phyloP scores from a whole-genome alignment of 2,113 vertebrate species.

The Pterophyllum scalare region DNA sequence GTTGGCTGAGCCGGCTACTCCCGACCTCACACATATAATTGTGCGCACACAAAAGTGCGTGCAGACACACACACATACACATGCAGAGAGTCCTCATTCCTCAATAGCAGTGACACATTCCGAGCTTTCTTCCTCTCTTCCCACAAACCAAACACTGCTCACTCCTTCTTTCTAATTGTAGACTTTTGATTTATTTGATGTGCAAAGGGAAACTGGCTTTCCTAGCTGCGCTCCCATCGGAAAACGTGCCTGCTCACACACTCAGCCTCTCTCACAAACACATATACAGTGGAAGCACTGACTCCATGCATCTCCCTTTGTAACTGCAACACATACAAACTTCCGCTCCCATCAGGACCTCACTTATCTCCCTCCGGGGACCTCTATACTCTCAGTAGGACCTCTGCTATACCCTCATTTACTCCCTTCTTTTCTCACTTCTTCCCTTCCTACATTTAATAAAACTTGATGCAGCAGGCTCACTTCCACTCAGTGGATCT shows the following conservation, averaged over 20 bases:
- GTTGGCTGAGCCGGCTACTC: constrained; percentile 67
- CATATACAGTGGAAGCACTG: constrained; percentile 15
- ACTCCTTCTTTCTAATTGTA: constrained; percentile 76
- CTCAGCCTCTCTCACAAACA: constrained; percentile 17
- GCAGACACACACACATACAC: neutral
- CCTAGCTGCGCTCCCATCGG: constrained; percentile 58
- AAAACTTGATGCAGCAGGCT: constrained; percentile 37
- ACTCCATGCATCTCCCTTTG: constrained; percentile 57
- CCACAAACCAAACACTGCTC: constrained; percentile 76
- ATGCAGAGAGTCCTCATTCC: constrained; percentile 54
- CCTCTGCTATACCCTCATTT: constrained; percentile 33
- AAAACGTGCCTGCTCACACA: constrained; percentile 53
- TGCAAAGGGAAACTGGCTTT: constrained; percentile 67
- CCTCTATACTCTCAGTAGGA: constrained; percentile 44
- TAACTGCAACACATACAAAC: constrained; percentile 64
- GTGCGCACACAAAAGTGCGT: constrained; percentile 14
- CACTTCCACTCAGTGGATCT: constrained; percentile 2
- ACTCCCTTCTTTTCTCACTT: constrained; percentile 31
- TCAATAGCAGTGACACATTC: constrained; percentile 72
- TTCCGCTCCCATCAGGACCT: constrained; percentile 45
- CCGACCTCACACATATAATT: constrained; percentile 74
- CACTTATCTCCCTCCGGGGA: constrained; percentile 61
- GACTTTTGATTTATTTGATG: constrained; percentile 73
- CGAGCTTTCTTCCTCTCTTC: constrained; percentile 71
- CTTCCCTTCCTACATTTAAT: constrained; percentile 22